Evolutionary conservation across 1,140 invertebrate species (phyloP).

Genomic region (Polyergus mexicanus): DNA sequence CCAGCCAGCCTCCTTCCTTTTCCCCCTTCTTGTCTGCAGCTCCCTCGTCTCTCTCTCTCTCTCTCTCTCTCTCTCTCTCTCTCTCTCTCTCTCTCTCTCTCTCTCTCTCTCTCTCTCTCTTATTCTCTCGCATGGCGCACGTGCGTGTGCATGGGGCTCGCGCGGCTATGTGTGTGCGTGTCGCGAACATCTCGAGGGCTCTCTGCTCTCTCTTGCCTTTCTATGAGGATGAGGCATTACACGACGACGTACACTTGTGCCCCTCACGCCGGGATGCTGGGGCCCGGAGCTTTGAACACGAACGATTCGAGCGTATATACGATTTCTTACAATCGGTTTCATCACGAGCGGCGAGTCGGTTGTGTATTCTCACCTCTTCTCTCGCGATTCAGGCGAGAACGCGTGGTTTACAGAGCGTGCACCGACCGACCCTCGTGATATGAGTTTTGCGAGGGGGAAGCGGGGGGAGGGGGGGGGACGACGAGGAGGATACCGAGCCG

Average conservation of each 20-base stretch:
- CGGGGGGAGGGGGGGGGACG: neutral
- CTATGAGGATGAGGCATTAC: slow-evolving; percentile 80
- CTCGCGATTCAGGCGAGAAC: slow-evolving; percentile 30
- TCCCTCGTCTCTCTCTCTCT: neutral
- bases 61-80: no score
- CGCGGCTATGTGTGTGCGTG: neutral
- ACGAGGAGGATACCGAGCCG: no score
- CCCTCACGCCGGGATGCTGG: slow-evolving; percentile 70
- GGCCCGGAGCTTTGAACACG: slow-evolving; percentile 24
- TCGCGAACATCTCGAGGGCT: slow-evolving; percentile 54
- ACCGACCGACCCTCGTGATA: slow-evolving; percentile 13
- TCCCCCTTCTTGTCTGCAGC: neutral
- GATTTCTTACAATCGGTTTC: slow-evolving; percentile 78
- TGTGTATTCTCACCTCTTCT: slow-evolving; percentile 73
- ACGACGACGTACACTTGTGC: slow-evolving; percentile 79
- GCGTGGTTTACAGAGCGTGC: neutral
- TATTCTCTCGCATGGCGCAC: slow-evolving; percentile 15
- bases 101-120: neutral
- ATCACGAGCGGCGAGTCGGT: slow-evolving; percentile 68
- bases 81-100: neutral
- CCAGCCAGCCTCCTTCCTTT: slow-evolving; percentile 1
- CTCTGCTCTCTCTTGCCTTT: slow-evolving; percentile 74
- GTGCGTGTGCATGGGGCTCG: slow-evolving; percentile 11
- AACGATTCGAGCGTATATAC: slow-evolving; percentile 62
- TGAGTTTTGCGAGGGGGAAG: slow-evolving; percentile 21